phyloP scores from a whole-genome alignment of 2,113 vertebrate species.

The Casuarius casuarius region DNA sequence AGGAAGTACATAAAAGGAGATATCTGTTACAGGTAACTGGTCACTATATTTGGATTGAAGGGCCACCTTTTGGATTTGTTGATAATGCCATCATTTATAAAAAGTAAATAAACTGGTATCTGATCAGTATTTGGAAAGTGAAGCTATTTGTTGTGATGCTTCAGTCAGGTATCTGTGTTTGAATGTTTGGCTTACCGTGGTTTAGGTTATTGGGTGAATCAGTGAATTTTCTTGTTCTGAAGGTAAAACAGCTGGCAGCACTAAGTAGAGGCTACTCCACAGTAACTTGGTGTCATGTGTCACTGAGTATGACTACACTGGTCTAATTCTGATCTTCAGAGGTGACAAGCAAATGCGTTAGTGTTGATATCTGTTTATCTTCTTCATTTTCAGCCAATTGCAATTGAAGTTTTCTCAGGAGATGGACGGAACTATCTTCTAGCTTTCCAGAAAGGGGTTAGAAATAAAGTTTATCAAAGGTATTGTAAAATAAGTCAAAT shows the following conservation, averaged over 20 bases:
- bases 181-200: background rate
- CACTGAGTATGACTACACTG: background rate
- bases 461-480: constrained; percentile 99
- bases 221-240: background rate
- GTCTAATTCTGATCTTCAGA: background rate
- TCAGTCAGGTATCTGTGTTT: background rate
- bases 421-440: constrained; percentile 97
- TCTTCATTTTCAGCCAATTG: constrained; percentile 87
- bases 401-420: constrained; percentile 97
- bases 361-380: background rate
- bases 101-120: background rate
- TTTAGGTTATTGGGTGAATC: background rate
- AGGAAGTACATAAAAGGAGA: constrained; percentile 96
- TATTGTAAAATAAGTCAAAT: constrained; percentile 57
- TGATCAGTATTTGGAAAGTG: background rate
- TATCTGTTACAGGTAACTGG: constrained; percentile 92
- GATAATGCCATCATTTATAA: accelerated
- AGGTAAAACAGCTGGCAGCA: background rate
- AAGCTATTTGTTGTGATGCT: background rate
- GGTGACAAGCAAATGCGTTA: background rate
- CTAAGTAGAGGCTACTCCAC: background rate
- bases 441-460: constrained; percentile 95
- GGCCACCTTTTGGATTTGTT: background rate
- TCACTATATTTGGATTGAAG: background rate
- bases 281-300: background rate